phyloP scores from a whole-genome alignment of 2,113 vertebrate species.

The Entomyzon cyanotis region DNA sequence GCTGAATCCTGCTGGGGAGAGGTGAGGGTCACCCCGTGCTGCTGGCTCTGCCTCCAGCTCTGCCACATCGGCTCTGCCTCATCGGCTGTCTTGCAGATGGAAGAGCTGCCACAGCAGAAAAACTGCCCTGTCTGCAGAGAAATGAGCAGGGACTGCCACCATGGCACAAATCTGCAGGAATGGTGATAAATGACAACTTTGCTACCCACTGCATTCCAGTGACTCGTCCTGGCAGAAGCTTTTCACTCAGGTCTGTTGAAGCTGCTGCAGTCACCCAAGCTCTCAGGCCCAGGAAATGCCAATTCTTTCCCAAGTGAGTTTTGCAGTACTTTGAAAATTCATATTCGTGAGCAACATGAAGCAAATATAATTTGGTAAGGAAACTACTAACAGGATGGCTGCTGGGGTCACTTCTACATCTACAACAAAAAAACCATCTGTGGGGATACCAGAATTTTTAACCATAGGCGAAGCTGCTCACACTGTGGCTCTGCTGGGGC shows the following conservation, averaged over 20 bases:
- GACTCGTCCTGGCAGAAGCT: background rate
- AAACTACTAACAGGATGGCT: background rate
- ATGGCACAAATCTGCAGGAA: background rate
- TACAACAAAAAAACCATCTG: background rate
- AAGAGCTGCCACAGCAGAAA: background rate
- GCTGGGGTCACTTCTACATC: background rate
- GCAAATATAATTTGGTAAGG: background rate
- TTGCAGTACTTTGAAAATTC: background rate
- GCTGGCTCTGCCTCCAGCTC: background rate
- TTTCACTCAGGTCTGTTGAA: background rate
- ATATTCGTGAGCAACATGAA: background rate
- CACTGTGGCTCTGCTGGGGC: rapidly evolving
- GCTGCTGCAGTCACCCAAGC: rapidly evolving
- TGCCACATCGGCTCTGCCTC: background rate
- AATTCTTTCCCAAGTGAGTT: background rate
- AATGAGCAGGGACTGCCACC: background rate
- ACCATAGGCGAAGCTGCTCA: background rate
- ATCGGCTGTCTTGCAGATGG: rapidly evolving
- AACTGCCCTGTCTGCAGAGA: background rate
- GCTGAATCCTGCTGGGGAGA: background rate
- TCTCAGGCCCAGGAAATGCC: background rate
- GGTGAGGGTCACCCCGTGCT: background rate
- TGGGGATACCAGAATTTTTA: background rate
- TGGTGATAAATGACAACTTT: background rate
- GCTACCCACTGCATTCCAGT: background rate